These are phyloP conservation scores for Atrichornis clamosus DNA, from an alignment of 2,113 vertebrate species.

Conservation along the genomic window DNA sequence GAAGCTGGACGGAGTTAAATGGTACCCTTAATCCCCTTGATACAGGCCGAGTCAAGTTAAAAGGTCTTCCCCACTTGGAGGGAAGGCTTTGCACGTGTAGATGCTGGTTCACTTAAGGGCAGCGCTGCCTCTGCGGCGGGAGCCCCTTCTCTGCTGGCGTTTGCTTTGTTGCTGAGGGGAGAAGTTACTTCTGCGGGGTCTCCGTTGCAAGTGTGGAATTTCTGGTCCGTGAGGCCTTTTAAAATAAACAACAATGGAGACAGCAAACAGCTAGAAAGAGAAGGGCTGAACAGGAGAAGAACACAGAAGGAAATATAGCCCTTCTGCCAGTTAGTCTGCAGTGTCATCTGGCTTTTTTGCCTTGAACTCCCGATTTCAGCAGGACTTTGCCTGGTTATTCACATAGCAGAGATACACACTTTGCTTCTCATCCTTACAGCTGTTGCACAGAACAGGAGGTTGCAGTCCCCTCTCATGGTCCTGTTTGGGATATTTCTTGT, in stretches of 20 bases:
- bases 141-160: neutral
- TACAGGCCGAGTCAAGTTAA: constrained; percentile 56
- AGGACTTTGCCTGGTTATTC: neutral
- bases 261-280: neutral
- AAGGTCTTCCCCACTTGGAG: constrained; percentile 53
- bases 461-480: neutral
- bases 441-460: neutral
- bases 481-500: neutral
- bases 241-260: neutral
- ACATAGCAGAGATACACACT: neutral
- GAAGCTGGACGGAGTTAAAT: constrained; percentile 54
- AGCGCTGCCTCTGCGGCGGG: neutral
- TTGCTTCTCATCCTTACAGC: neutral
- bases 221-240: neutral
- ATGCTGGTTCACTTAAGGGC: constrained; percentile 52
- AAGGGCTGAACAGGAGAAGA: neutral
- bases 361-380: neutral
- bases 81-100: constrained; percentile 50
- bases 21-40: constrained; percentile 58
- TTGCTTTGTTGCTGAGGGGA: neutral
- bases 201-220: neutral
- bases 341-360: neutral
- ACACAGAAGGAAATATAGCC: neutral
- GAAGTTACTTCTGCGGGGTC: neutral
- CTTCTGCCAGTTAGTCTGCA: neutral